Base-by-base conservation (phyloP, 2,113 vertebrate genomes). In the Eurypyga helias region DNA sequence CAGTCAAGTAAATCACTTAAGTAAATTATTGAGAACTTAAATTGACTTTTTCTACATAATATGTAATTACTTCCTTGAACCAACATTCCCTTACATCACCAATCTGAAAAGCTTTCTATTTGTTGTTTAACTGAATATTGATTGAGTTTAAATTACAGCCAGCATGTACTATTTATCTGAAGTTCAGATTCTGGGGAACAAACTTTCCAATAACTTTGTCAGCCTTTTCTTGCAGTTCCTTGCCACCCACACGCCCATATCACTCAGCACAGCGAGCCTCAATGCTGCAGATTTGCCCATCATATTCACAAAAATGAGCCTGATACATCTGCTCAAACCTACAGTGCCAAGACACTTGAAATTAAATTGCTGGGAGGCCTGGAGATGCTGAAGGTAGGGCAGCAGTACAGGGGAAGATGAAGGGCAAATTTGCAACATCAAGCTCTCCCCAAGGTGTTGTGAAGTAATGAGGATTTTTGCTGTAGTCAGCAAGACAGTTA, bases 11-110 rank as follows among this genome's bases (percentile, higher is more conserved):
- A 87, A 83, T 57, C 67, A 90, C 97, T 96, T 97, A 93, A 94
- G 97, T 97, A 97, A 96, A 87, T 98, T 98, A 95, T 96, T 87
- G 97, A 97, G 90, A 95, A 96, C 82, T 90, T 96, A 83, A 85
- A 90, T 93, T 96, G 89, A 97, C 97, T 96, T 96, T 97, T 97
- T 94, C 95, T 96, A 90, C 95, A 96, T 97, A 97, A 96, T 94
- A 90, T 88, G 77, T 96, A 96, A 97, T 98, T 97, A 96, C 95
- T 98, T 98, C 97, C 97, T 97, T 95, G 90, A 97, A 94, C 90
- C 87, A 96, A 94, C 90, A 96, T 96, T 97, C 95, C 93, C 96
- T 89, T 83, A 91, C 94, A 95, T 97, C 95, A 96, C 83, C 7
- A 10, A 80, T 36, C 71, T 90, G 95, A 95, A 96, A 97, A 96